Evolutionary conservation across 2,113 vertebrate genomes (phyloP), one percentile per base, ranked within the genome.

Genomic region (Heterochromis multidens): DNA sequence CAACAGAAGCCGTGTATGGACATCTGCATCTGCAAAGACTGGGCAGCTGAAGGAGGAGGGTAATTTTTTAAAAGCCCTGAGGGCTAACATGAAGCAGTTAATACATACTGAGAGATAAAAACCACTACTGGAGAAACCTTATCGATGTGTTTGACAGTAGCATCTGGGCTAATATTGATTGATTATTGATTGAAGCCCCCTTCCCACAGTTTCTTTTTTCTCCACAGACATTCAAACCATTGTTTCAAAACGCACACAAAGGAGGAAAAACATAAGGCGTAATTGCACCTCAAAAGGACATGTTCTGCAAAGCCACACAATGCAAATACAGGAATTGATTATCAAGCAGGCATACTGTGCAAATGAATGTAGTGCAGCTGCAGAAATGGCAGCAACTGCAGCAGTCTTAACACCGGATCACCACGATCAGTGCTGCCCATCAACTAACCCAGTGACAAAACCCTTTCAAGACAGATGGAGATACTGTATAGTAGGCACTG

Each of bases 151-250:
- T 93, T 95, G 95, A 95, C 91, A 83, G 93, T 81, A 85, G 91
- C 93, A 94, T 95, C 94, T 95, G 95, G 88, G 82, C 88, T 89
- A 19, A 62, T 95, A 96, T 96, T 94, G 95, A 96, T 94, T 88
- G 77, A 79, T 5, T 94, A 96, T 96, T 88, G 95, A 96, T 79
- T 77, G 81, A 57, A 88, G 80, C 79, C 70, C 57, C 77, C 77
- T 81, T 88, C 80, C 81, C 78, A 82, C 81, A 74, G 70, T 72
- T 89, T 91, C 40, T 72, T 91, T 62, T 77, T 54, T 13, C 31
- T 37, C 70, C 57, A 61, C 81, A 91, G 58, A 43, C 61, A 4
- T 72, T 89, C 62, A 89, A 89, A 88, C 85, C 85, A 31, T 70
- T 19, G 79, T 52, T 67, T 90, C 79, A 85, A 91, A 94, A 91